phyloP scores from a whole-genome alignment of 2,888 invertebrate genomes.

The Bruchidius siliquastri region DNA sequence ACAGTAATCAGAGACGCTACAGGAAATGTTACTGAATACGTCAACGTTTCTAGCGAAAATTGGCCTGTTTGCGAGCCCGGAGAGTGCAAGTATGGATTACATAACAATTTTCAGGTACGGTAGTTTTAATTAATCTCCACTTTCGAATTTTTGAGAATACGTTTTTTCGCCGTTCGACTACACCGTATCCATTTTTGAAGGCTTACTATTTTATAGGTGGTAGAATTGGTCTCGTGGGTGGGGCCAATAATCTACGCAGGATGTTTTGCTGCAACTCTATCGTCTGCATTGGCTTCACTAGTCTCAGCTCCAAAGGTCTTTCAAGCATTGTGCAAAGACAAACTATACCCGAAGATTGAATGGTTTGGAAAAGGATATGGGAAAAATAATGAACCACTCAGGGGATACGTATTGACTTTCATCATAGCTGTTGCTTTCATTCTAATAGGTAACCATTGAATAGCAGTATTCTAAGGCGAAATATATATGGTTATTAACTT shows the following conservation, averaged over 20 bases:
- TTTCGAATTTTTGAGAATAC: too few species aligned
- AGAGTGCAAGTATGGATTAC: slow-evolving; percentile 65
- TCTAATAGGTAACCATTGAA: slow-evolving; percentile 66
- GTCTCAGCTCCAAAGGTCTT: slow-evolving; percentile 95
- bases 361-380: slow-evolving; percentile 88
- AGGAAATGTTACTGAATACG: slow-evolving; percentile 59
- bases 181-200: too few species aligned
- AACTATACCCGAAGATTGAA: slow-evolving; percentile 84
- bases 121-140: too few species aligned
- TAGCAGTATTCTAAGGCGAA: too few species aligned
- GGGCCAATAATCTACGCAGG: slow-evolving; percentile 94
- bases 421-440: slow-evolving; percentile 81
- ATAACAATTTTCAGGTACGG: slow-evolving; percentile 72
- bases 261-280: slow-evolving; percentile 94
- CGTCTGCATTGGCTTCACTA: slow-evolving; percentile 91
- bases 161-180: too few species aligned
- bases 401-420: slow-evolving; percentile 91
- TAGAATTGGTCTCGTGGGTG: slow-evolving; percentile 75
- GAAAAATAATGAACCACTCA: slow-evolving; percentile 74
- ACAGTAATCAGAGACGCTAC: slow-evolving; percentile 76
- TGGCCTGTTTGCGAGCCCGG: slow-evolving; percentile 44
- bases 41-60: slow-evolving; percentile 46
- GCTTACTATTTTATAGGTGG: slow-evolving; percentile 68
- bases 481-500: too few species aligned
- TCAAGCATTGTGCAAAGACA: slow-evolving; percentile 91